Conservation (phyloP, 1,140 invertebrate species). For the Akabosia matsudoensis region DNA sequence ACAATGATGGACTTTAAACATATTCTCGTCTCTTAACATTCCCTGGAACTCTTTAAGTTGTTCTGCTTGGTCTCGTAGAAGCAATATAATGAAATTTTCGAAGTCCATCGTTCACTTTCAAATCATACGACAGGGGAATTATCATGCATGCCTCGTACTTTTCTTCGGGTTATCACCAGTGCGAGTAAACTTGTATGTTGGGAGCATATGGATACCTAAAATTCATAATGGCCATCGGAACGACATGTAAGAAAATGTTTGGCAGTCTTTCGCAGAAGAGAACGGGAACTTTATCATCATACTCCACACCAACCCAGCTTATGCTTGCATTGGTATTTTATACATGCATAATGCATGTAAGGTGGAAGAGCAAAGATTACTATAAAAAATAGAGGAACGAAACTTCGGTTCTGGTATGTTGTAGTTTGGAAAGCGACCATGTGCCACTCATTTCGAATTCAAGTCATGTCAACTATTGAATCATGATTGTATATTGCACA, state of each 20-base stretch:
- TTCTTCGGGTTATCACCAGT: neutral
- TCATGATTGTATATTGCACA: slow-evolving; percentile 37
- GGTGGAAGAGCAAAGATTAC: no score
- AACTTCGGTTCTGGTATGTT: neutral
- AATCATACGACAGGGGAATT: neutral
- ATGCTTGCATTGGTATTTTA: neutral
- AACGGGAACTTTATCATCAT: no score
- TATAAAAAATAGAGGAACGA: no score
- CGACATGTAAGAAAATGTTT: no score
- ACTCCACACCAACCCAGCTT: neutral
- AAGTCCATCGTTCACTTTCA: slow-evolving; percentile 1
- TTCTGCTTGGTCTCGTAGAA: neutral
- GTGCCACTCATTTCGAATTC: slow-evolving; percentile 32
- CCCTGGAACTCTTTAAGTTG: no score
- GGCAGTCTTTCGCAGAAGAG: no score
- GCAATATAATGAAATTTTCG: neutral
- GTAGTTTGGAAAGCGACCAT: neutral
- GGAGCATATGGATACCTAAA: no score
- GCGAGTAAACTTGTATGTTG: neutral
- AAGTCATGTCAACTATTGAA: slow-evolving; percentile 37
- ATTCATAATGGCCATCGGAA: neutral
- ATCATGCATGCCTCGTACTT: neutral
- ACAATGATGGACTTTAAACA: no score
- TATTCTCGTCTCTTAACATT: no score
- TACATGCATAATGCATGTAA: no score